Evolutionary conservation across 2,113 vertebrate species (phyloP), one percentile per base, ranked within the genome.

Genomic region (Jaculus jaculus): DNA sequence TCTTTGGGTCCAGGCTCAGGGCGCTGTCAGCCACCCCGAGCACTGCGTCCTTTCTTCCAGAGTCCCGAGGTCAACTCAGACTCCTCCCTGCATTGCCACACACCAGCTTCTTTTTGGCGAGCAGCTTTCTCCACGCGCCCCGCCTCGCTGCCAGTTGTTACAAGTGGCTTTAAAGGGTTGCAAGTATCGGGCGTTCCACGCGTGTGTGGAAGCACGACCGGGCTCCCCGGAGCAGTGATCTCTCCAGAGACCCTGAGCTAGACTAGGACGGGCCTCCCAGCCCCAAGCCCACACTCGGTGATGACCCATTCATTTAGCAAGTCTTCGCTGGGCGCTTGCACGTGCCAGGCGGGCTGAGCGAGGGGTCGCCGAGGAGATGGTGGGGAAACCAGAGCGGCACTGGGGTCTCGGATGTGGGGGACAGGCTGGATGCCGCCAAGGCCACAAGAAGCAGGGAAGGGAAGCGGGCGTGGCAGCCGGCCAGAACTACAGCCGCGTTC

Each of bases 31-130:
- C 24, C 69, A 73, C 47, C 15, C 34, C 0, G 32, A 51, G 82
- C 74, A 68, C 68, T 23, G 13, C 42, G 82, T 84, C 80, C 68
- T 89, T 84, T 91, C 71, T 58, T 71, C 74, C 24, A 69, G 51
- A 0, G 79, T 86, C 65, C 47, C 16, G 81, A 95, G 93, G 81
- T 96, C 69, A 42, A 77, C 68, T 60, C 32, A 37, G 72, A 39
- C 69, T 79, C 63, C 26, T 91, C 28, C 77, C 58, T 1, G 28
- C 69, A 65, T 66, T 65, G 73, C 66, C 84, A 95, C 83, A 83
- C 73, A 26, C 7, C 7, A 8, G 24, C 4, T 9, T 54, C 77
- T 65, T 42, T 66, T 20, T 20, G 72, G 88, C 42, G 3, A 81
- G 24, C n/a, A 17, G 80, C 80, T 73, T 37, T 66, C 65, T 88